Evolutionary conservation across 53 echinoderm and acorn worm genomes (phyloP), one percentile per base, ranked within the genome.

Genomic region (Echinometra lucunter): DNA sequence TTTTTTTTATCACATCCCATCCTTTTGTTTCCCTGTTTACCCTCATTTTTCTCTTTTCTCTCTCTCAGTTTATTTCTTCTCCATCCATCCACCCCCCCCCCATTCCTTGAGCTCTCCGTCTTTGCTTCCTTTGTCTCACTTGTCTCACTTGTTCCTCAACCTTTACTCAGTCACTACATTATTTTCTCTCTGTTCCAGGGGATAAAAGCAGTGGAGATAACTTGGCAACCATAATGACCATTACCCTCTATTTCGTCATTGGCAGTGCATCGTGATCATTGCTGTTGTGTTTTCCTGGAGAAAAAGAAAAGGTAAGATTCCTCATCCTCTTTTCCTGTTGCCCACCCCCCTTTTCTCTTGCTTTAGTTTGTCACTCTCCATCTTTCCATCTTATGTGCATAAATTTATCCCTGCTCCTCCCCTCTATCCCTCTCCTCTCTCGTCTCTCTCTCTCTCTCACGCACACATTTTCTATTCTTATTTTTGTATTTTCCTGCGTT

Each of bases 181-280:
- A 40, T 6, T 78, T 42, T 78, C 1, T 78, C 69, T 18, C 38
- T 78, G 21, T 40, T 78, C 42, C 17, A 78, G 78, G 21, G 42
- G 78, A 78, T 4, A 16, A 42, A 42, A 23, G 78, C 78, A 78
- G 21, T 40, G 38, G 38, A 32, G 32, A 69, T 69, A 72, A 35
- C 15, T 42, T 40, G 1, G 45, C 85, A 12, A 85, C 85, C 3
- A 28, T 28, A 13, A 85, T 85, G 85, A 49, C 85, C 30, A 85
- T 85, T 9, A 49, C 85, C 10, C 85, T 85, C 28, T 85, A 85
- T 49, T 47, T 47, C 7, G 37, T 85, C 10, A 85, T 85, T 85
- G 85, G 85, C 15, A n/a, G 4, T 47, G 85, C 18, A 28, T 85
- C 49, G 7, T 49, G 28, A 15, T 85, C 16, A 85, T 85, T 85